Percentiles rank a stretch among this genome's conserved stretches.
Evolutionary conservation across 2,113 vertebrate species (phyloP).

Genomic region (Indicator maculatus): DNA sequence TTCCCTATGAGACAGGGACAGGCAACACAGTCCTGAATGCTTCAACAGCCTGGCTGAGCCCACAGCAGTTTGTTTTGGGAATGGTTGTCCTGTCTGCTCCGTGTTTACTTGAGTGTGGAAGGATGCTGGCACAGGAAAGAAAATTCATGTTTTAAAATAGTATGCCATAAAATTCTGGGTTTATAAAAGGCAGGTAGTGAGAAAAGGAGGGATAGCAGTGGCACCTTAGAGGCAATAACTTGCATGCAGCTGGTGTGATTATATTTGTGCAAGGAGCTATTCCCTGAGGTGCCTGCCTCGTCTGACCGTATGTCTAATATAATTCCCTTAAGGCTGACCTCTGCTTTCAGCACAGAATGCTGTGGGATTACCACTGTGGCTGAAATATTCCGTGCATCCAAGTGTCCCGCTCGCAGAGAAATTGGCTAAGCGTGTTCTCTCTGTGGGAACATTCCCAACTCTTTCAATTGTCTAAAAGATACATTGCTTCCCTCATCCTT

Average conservation of each 20-base stretch:
- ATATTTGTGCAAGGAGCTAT: slow-evolving; percentile 9
- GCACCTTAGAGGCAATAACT: background rate
- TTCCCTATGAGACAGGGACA: background rate
- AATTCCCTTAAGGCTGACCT: slow-evolving; percentile 53
- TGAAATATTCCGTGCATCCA: slow-evolving; percentile 46
- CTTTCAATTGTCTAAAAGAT: slow-evolving; percentile 65
- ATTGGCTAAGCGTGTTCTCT: slow-evolving; percentile 44
- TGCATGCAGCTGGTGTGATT: background rate
- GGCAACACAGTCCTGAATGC: background rate
- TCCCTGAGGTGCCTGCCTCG: slow-evolving; percentile 6
- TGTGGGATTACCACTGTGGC: background rate
- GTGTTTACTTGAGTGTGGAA: background rate
- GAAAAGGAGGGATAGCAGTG: background rate
- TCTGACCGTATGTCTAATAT: slow-evolving; percentile 38
- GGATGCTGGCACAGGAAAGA: background rate
- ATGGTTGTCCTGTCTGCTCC: background rate
- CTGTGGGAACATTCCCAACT: slow-evolving; percentile 6
- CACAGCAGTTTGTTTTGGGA: background rate
- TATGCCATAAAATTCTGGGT: background rate
- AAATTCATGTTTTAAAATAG: background rate
- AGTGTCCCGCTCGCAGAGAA: background rate
- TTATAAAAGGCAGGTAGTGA: background rate
- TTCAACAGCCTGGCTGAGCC: background rate
- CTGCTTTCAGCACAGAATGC: background rate
- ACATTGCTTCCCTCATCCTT: slow-evolving; percentile 59